These are phyloP conservation scores for Drosophila fulvimacula DNA, from an alignment of 2,888 invertebrate species.

Conservation along the genomic window DNA sequence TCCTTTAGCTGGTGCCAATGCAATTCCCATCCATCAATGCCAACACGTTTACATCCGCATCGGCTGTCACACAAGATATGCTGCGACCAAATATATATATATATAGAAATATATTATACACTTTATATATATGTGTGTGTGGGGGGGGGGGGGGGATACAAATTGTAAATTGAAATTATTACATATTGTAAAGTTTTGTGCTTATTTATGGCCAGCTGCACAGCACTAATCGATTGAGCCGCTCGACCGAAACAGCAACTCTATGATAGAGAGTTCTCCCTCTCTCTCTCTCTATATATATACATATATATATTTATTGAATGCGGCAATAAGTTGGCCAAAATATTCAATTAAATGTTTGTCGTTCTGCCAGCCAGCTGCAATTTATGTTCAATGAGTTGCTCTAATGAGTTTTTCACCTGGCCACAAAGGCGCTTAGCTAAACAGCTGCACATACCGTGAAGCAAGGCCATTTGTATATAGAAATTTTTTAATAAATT, in stretches of 20 bases:
- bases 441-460: not conserved
- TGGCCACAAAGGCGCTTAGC: slow-evolving; percentile 6
- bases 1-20: slow-evolving; percentile 26
- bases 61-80: slow-evolving; percentile 61
- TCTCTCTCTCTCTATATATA: not conserved
- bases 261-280: slow-evolving; percentile 13
- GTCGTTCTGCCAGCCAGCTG: slow-evolving; percentile 37
- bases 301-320: slow-evolving; percentile 46
- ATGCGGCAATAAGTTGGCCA: slow-evolving; percentile 66
- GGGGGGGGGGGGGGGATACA: too few relatives aligned
- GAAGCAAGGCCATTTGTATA: not conserved
- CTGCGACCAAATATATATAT: slow-evolving; percentile 11
- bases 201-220: slow-evolving; percentile 72
- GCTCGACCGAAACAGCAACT: slow-evolving; percentile 7
- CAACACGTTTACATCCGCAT: slow-evolving; percentile 62
- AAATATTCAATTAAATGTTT: slow-evolving; percentile 76
- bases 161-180: slow-evolving; percentile 75
- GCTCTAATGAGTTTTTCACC: slow-evolving; percentile 66
- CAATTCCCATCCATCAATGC: slow-evolving; percentile 70
- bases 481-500: slow-evolving; percentile 1
- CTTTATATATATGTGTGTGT: slow-evolving; percentile 22
- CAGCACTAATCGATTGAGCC: slow-evolving; percentile 62
- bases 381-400: slow-evolving; percentile 63
- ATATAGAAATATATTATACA: slow-evolving; percentile 1
- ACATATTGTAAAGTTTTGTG: slow-evolving; percentile 58